Conservation (phyloP, 2,797 vertebrate species). For the Melanotaenia trifasciata region DNA sequence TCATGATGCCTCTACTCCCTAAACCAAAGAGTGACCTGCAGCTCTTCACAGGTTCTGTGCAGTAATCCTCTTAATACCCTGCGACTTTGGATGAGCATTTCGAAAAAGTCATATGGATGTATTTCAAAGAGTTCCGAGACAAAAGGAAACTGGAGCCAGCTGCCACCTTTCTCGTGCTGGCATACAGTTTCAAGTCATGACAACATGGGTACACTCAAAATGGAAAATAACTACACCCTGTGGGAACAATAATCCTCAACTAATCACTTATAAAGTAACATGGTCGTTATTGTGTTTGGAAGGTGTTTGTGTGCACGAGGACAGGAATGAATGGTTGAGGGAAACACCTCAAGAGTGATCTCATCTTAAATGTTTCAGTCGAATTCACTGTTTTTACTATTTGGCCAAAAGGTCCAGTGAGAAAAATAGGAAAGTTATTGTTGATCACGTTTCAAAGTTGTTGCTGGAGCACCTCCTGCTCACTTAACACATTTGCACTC, state of each 20-base stretch:
- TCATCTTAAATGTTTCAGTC: constrained; percentile 53
- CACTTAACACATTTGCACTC: constrained; percentile 42
- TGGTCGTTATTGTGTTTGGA: constrained; percentile 62
- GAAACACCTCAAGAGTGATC: constrained; percentile 59
- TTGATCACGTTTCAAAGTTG: constrained; percentile 36
- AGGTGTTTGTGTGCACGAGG: constrained; percentile 48
- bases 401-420: constrained; percentile 22
- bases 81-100: constrained; percentile 63
- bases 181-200: constrained; percentile 72
- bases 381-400: constrained; percentile 4
- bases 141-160: constrained; percentile 76
- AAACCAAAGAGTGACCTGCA: constrained; percentile 37
- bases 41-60: constrained; percentile 48
- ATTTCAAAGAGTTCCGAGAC: constrained; percentile 71
- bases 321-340: constrained; percentile 44
- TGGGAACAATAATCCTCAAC: constrained; percentile 76
- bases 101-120: constrained; percentile 54
- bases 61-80: constrained; percentile 65
- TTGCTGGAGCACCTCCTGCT: constrained; percentile 36
- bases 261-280: constrained; percentile 72
- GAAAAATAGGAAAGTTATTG: constrained; percentile 30
- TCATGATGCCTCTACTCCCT: constrained; percentile 43
- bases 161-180: constrained; percentile 68
- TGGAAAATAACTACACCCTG: constrained; percentile 70
- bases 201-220: constrained; percentile 63